Base-by-base conservation (phyloP, 2,797 vertebrate genomes). In the Propithecus deckenii region DNA sequence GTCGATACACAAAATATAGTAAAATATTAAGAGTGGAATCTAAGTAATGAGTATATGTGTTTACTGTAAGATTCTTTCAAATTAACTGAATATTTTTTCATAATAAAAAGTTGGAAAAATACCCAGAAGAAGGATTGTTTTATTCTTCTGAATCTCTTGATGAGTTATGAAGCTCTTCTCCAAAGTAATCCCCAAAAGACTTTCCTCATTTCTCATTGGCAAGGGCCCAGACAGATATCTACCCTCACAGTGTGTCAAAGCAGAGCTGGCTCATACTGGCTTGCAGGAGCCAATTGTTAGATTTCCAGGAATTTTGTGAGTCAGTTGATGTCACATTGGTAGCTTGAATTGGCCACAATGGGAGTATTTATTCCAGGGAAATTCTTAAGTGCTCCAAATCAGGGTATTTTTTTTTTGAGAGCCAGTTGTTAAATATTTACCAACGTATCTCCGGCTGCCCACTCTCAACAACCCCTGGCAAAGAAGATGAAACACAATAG, bases 391-490 rank as follows among this genome's bases (percentile, higher is more conserved):
- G 38, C 79, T 89, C 63, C 59, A 74, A 75, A 81, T 89, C 32
- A 81, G 59, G 80, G n/a, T n/a, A n/a, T 17, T 52, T 80, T 48
- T 52, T 46, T 81, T 86, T 43, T 85, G 43, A 94, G 32, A 92
- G 4, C 8, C 85, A 65, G n/a, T 83, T 43, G 41, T 57, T 88
- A 95, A 91, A 91, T n/a, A 94, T 69, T 93, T 91, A 46, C 11
- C 25, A 88, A 52, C 11, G 72, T 2, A n/a, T 2, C 23, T 30
- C 61, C 13, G 5, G n/a, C 61, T 67, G 41, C 30, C 35, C 61
- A 86, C n/a, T 69, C 55, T 76, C 75, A 57, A 43, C 12, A 43
- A 71, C 2, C 30, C 15, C 55, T 28, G 18, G 57, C 23, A 65
- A 69, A 46, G 13, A 85, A 94, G 75, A 88, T 48, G 35, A 86